Conservation (phyloP, 2,888 invertebrate genomes). For the Drosophila falleni region DNA sequence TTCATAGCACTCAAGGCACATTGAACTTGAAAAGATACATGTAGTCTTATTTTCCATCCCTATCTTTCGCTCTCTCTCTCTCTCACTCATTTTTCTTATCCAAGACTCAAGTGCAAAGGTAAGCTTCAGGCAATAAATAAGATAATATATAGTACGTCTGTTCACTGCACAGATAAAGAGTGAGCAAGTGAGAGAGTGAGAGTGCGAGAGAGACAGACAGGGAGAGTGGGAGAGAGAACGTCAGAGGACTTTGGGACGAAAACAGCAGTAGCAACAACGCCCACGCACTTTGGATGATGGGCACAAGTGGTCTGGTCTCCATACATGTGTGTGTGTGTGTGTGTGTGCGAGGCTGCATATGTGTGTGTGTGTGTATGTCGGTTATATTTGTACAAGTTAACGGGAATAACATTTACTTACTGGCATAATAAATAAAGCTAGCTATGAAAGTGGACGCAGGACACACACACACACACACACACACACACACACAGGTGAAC, state of each 20-base stretch:
- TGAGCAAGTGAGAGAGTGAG: not conserved
- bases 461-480: constrained; percentile 12
- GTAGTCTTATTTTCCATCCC: not conserved
- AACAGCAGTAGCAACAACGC: constrained; percentile 35
- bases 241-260: constrained; percentile 2
- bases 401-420: constrained; percentile 79
- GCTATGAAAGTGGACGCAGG: constrained; percentile 45
- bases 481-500: not conserved
- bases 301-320: constrained; percentile 19
- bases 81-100: constrained; percentile 5
- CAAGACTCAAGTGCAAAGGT: constrained; percentile 48
- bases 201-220: not conserved
- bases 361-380: constrained; percentile 20
- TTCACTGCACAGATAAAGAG: constrained; percentile 6
- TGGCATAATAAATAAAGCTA: constrained; percentile 74
- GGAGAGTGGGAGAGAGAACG: not conserved
- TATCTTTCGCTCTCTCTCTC: not conserved
- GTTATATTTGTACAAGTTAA: constrained; percentile 71
- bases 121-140: constrained; percentile 56
- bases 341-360: constrained; percentile 9
- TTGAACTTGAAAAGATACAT: constrained; percentile 37
- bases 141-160: constrained; percentile 38
- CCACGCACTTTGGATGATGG: constrained; percentile 46
- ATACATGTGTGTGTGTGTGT: constrained; percentile 9
- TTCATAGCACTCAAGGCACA: constrained; percentile 26